A percentile compares a stretch with the other conserved stretches of the same genome.
Conservation (phyloP, 2,888 invertebrate genomes). For the Cordilura impudica region DNA sequence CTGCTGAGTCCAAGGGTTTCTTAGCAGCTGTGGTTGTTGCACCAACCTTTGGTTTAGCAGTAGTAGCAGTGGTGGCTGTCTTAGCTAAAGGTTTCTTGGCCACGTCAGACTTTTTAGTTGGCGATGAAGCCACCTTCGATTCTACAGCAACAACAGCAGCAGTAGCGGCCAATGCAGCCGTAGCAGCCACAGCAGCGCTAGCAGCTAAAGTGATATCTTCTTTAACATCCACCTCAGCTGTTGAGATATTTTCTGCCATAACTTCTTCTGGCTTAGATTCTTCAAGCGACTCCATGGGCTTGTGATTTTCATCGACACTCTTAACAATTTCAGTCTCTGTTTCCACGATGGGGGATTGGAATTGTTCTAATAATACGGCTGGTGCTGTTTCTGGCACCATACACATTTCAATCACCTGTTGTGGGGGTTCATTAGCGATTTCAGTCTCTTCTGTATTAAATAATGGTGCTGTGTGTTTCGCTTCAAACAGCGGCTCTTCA, state of each 20-base stretch:
- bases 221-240: constrained; percentile 13
- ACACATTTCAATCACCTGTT: background rate
- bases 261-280: constrained; percentile 12
- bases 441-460: constrained; percentile 35
- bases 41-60: constrained; percentile 56
- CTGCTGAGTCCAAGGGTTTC: constrained; percentile 6
- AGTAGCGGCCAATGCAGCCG: constrained; percentile 6
- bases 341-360: background rate
- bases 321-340: constrained; percentile 18
- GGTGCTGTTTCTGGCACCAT: constrained; percentile 26
- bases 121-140: constrained; percentile 24
- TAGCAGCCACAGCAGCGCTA: constrained; percentile 23
- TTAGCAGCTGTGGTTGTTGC: constrained; percentile 18
- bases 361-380: constrained; percentile 19
- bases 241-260: background rate
- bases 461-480: constrained; percentile 6
- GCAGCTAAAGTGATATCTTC: constrained; percentile 52
- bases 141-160: constrained; percentile 6
- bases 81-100: constrained; percentile 51
- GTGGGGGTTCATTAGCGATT: background rate
- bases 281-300: background rate
- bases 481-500: constrained; percentile 32
- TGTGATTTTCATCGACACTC: background rate
- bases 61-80: constrained; percentile 3
- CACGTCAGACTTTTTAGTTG: constrained; percentile 26